Conservation (phyloP, 1,140 invertebrate genomes). For the Drosophila watanabei region DNA sequence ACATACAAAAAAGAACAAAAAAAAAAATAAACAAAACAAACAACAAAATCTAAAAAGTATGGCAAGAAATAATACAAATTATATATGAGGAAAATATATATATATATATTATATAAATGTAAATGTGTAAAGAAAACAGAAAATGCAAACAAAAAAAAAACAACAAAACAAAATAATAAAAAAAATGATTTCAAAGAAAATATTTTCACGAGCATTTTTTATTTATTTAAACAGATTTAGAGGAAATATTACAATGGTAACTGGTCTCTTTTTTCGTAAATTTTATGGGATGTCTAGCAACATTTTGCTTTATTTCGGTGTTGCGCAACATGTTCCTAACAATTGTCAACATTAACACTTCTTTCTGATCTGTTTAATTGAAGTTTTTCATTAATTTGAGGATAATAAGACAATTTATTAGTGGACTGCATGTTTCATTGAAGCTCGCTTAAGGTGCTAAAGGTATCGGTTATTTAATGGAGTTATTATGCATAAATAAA, state of each 20-base stretch:
- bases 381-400: too few relatives aligned
- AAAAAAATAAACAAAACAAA: slow-evolving; percentile 13
- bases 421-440: too few relatives aligned
- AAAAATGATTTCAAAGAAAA: slow-evolving; percentile 71
- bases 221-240: neutral
- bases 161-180: slow-evolving; percentile 32
- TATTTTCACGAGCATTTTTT: neutral
- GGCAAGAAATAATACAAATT: slow-evolving; percentile 50
- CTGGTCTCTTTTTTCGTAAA: too few relatives aligned
- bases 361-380: too few relatives aligned
- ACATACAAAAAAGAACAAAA: slow-evolving; percentile 31
- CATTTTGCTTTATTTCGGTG: neutral
- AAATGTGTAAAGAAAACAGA: slow-evolving; percentile 78
- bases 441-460: too few relatives aligned
- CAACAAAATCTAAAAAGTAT: slow-evolving; percentile 44
- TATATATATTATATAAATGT: slow-evolving; percentile 64
- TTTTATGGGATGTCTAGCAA: too few relatives aligned
- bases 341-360: too few relatives aligned
- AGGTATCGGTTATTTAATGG: too few relatives aligned
- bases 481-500: too few relatives aligned
- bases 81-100: slow-evolving; percentile 64
- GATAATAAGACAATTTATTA: too few relatives aligned
- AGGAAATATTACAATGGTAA: neutral
- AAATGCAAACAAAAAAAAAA: slow-evolving; percentile 69
- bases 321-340: too few relatives aligned